These are phyloP conservation scores for Pocillopora verrucosa DNA, from an alignment of 64 coral and sea anemone genomes.

Conservation along the genomic window DNA sequence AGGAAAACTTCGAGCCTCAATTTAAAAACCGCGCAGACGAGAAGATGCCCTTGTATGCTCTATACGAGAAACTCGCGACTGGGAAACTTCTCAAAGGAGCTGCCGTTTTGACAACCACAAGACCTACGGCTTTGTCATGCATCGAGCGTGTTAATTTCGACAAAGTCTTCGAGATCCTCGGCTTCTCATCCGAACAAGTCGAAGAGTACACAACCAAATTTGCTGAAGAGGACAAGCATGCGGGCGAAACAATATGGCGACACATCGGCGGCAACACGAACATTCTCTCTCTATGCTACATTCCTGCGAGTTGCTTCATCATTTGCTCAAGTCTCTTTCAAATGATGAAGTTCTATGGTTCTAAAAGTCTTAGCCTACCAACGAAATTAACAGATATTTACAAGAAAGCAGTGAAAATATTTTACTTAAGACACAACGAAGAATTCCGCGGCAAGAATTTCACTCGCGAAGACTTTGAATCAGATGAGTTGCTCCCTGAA, in stretches of 20 bases:
- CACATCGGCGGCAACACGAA: conserved; percentile 28
- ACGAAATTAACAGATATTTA: conserved; percentile 44
- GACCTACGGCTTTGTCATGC: conserved; percentile 44
- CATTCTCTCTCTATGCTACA: conserved; percentile 61
- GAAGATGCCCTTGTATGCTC: background rate
- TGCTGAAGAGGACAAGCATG: background rate
- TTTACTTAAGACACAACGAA: conserved; percentile 7
- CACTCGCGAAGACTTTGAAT: background rate
- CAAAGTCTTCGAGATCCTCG: conserved; percentile 61
- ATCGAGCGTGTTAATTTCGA: conserved; percentile 9
- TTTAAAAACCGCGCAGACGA: background rate
- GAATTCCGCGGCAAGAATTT: background rate
- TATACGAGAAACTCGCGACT: conserved; percentile 4
- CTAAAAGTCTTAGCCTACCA: background rate
- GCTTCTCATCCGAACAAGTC: conserved; percentile 62
- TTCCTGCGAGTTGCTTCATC: conserved; percentile 65
- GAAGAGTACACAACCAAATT: conserved; percentile 55
- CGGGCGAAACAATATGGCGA: background rate
- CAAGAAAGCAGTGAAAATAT: background rate
- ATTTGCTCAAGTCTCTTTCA: conserved; percentile 41
- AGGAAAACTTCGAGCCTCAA: no score
- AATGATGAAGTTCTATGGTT: background rate
- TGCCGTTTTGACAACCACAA: conserved; percentile 36
- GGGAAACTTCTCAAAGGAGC: conserved; percentile 42
- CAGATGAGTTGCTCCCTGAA: background rate